A percentile compares a stretch with the other conserved stretches of the same genome.
Conservation (phyloP, 2,888 invertebrate species). For the Tenthredo scrophulariae region DNA sequence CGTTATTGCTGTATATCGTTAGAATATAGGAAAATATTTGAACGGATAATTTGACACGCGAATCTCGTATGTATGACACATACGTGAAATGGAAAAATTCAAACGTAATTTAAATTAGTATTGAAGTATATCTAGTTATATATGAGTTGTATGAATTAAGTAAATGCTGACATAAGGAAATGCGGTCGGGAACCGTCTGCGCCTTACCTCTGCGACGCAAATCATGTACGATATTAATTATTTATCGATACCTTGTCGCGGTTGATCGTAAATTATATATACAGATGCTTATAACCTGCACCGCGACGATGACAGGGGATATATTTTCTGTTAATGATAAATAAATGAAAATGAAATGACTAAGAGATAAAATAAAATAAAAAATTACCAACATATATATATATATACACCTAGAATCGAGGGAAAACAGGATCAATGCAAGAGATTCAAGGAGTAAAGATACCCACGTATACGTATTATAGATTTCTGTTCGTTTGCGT, state of each 20-base stretch:
- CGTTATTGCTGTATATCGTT: no score
- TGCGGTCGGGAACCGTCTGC: neutral
- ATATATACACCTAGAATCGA: neutral
- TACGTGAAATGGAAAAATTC: neutral
- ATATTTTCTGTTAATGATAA: neutral
- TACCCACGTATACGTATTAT: neutral
- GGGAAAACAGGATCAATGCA: neutral
- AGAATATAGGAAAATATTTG: no score
- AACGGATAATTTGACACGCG: no score
- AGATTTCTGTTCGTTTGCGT: neutral
- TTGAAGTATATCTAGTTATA: neutral
- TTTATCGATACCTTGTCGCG: neutral
- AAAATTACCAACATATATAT: neutral
- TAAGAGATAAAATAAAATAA: neutral
- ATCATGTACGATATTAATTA: slow-evolving; percentile 16
- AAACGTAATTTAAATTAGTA: neutral
- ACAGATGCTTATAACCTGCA: neutral
- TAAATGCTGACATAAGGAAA: slow-evolving; percentile 13
- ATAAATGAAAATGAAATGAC: neutral
- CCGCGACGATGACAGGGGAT: neutral
- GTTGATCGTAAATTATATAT: neutral
- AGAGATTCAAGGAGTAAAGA: neutral
- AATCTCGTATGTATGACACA: neutral
- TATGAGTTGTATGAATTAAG: neutral
- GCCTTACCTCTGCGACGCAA: neutral